Evolutionary conservation across 2,888 invertebrate genomes (phyloP), one percentile per base, ranked within the genome.

Genomic region (Sarcophaga subvicina): DNA sequence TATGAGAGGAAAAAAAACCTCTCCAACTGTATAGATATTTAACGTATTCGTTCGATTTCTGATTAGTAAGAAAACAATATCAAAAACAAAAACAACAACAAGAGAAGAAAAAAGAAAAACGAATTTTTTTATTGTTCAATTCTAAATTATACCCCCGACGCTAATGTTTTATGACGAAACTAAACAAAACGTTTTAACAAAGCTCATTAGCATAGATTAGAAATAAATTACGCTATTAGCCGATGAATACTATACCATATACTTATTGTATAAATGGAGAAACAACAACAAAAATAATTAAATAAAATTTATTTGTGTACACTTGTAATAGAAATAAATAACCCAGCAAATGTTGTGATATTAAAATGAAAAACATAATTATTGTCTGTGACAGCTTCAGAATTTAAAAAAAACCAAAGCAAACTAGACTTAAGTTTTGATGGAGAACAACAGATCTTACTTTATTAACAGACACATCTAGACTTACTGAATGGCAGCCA

Each of bases 131-230:
- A 45, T 80, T 59, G n/a, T 47, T 4, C 37, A 27, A 71, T 66
- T n/a, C 17, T 14, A 67, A 72, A 79, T 82, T 83, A 20, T 45
- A 71, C 22, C 37, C 59, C 63, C 59, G 6, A 22, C 47, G 20
- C 49, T 60, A 87, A 81, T 78, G 78, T 71, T 14, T 77, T 22
- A 37, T 79, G 27, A 22, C 22, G 75, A 67, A 79, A 37, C 37
- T 37, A 37, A 37, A 37, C 37, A 37, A 37, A 37, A 70, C 70
- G 84, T 71, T 81, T 72, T 79, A 76, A 67, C 70, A 81, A 84
- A 63, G 75, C 76, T 84, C 87, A 81, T 87, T 87, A 79, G 67
- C 81, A 79, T 86, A 76, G 84, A 87, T 87, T 81, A 81, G 64
- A 76, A 79, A 87, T 87, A 81, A 86, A 86, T 83, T 75, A 83